A percentile compares a stretch with the other conserved stretches of the same genome.
Conservation (phyloP, 2,888 invertebrate genomes). For the Escarpia spicata region DNA sequence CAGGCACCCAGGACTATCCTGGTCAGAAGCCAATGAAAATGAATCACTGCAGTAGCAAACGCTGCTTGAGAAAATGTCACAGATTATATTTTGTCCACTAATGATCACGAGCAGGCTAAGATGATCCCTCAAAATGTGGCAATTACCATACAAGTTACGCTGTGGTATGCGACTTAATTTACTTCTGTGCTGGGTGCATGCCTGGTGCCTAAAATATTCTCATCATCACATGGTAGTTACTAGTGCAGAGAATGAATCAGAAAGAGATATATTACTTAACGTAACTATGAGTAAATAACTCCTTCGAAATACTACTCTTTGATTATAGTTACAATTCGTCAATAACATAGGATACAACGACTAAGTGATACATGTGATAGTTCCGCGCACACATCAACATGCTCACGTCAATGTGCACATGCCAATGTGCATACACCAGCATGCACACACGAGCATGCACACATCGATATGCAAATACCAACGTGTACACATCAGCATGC, state of each 20-base stretch:
- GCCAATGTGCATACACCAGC: neutral
- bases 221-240: neutral
- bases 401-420: neutral
- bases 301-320: no score
- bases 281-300: no score
- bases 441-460: neutral
- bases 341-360: no score
- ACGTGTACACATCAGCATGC: neutral
- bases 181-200: neutral
- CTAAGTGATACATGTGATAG: no score
- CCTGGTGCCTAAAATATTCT: neutral
- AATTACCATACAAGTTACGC: slow-evolving; percentile 4
- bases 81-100: neutral
- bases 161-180: neutral
- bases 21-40: neutral
- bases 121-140: neutral
- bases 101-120: neutral
- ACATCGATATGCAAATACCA: neutral
- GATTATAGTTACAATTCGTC: no score
- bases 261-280: no score
- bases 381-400: neutral
- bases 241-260: no score
- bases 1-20: neutral
- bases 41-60: neutral
- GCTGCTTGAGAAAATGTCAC: neutral